Conservation (phyloP, 1,140 invertebrate genomes). For the Pygmarrhopalites habei region DNA sequence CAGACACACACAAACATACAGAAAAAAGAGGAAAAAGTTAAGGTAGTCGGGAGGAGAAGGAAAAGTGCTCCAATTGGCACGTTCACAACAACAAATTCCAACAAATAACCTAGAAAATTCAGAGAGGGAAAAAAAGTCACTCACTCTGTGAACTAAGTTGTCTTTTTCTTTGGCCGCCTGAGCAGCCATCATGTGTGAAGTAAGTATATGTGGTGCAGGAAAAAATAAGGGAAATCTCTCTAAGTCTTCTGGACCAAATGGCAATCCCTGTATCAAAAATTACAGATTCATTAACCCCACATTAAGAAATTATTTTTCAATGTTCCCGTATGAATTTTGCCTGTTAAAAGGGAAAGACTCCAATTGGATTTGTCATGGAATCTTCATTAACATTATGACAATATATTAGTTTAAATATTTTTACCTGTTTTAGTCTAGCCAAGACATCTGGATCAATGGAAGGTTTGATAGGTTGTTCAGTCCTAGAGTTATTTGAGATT, state of each 20-base stretch:
- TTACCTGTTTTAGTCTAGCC: conserved; percentile 37
- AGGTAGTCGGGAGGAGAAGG: background rate
- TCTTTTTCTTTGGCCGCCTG: conserved; percentile 38
- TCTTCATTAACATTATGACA: too few species aligned
- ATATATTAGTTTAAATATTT: too few species aligned
- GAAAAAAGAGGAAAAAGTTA: too few species aligned
- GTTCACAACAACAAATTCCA: too few species aligned
- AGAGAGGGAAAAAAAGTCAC: too few species aligned
- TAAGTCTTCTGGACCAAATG: conserved; percentile 33
- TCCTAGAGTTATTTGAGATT: conserved; percentile 36
- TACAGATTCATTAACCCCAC: too few species aligned
- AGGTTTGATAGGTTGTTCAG: conserved; percentile 36
- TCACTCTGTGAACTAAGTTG: conserved; percentile 26
- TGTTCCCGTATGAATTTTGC: too few species aligned
- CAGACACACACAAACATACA: too few species aligned
- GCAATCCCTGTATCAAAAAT: conserved; percentile 24
- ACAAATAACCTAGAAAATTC: too few species aligned
- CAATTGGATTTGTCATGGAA: too few species aligned
- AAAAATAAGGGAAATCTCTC: conserved; percentile 33
- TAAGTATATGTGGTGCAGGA: conserved; percentile 33
- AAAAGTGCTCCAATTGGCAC: background rate
- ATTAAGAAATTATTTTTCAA: too few species aligned
- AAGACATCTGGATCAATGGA: conserved; percentile 39
- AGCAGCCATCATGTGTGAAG: conserved; percentile 39
- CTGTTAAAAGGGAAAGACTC: too few species aligned